These are phyloP conservation scores for Trachelus iudaicus DNA, from an alignment of 2,888 invertebrate genomes.

Conservation along the genomic window DNA sequence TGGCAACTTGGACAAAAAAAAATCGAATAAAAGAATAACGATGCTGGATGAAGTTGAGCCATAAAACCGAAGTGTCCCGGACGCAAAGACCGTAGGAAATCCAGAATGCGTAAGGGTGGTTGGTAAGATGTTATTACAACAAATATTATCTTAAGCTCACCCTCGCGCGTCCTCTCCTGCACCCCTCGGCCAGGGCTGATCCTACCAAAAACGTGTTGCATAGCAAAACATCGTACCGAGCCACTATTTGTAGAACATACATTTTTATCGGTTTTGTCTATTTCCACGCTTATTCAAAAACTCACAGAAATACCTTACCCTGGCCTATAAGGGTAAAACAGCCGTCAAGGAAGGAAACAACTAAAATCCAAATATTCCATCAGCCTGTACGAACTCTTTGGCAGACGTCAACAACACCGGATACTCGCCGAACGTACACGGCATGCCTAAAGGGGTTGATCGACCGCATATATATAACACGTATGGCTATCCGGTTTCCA, in stretches of 20 bases:
- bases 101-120: slow-evolving; percentile 2
- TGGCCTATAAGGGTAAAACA: not conserved
- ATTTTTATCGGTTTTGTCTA: not conserved
- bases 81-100: slow-evolving; percentile 1
- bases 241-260: not conserved
- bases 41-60: not conserved
- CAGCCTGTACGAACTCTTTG: not conserved
- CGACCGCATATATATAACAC: not conserved
- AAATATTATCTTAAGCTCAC: slow-evolving; percentile 15
- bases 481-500: not conserved
- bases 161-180: not conserved
- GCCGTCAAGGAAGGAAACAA: not conserved
- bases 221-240: slow-evolving; percentile 7
- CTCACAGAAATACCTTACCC: not conserved
- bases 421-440: not conserved
- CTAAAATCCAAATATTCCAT: not conserved
- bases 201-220: not conserved
- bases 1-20: not conserved
- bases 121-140: slow-evolving; percentile 13
- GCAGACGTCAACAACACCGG: not conserved
- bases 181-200: not conserved
- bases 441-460: not conserved
- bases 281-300: not conserved
- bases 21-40: not conserved
- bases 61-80: not conserved